Evolutionary conservation across 1,140 invertebrate species (phyloP).

Genomic region (Lethocerus indicus): DNA sequence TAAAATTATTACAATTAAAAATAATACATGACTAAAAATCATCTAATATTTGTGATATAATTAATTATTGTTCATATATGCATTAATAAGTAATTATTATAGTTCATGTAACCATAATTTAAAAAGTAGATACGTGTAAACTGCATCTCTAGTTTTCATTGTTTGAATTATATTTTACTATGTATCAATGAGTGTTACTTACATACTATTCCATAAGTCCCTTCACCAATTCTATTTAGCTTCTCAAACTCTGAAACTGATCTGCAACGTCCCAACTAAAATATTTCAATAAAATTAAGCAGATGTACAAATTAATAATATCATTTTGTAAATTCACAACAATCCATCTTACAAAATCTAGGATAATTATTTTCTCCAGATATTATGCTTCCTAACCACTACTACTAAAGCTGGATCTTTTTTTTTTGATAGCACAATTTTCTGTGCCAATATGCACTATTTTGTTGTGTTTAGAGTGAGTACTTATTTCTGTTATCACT

Average conservation of each 20-base stretch:
- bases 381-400: neutral
- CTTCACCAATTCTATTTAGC: constrained; percentile 89
- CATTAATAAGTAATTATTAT: too few species aligned
- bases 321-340: neutral
- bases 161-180: too few species aligned
- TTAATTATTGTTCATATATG: too few species aligned
- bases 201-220: constrained; percentile 96
- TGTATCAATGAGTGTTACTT: too few species aligned
- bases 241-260: constrained; percentile 95
- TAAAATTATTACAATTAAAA: too few species aligned
- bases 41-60: too few species aligned
- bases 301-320: neutral
- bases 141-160: too few species aligned
- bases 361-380: neutral
- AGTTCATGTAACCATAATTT: too few species aligned
- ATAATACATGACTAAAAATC: too few species aligned
- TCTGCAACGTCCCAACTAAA: constrained; percentile 74
- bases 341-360: neutral
- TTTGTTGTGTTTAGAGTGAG: too few species aligned
- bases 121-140: too few species aligned
- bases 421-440: neutral
- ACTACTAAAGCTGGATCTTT: neutral
- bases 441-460: neutral
- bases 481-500: too few species aligned
- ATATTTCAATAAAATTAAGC: constrained; percentile 20